Base-by-base conservation (phyloP, 2,888 invertebrate species). In the Chrysodeixis includens region DNA sequence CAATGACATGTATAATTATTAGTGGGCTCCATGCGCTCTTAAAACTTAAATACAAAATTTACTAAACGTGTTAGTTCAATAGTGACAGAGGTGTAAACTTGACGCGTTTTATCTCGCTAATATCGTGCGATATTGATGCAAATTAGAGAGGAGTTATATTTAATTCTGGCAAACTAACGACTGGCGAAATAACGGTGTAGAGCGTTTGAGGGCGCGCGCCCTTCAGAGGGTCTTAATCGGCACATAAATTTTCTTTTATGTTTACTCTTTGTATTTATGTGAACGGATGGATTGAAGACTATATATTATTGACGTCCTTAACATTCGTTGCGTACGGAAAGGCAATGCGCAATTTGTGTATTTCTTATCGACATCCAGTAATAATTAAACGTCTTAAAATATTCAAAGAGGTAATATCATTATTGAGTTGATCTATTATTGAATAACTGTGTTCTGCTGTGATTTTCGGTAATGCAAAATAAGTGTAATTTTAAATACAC, bases 181-280 rank as follows among this genome's bases (percentile, higher is more conserved):
- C 85, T 85, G 84, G 76, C 85, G 83, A 87, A 91, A 90, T 87
- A 91, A 87, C 87, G 88, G 86, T 82, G 81, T 76, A 85, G 87
- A 87, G 84, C 88, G 89, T 92, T 90, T 88, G 90, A 81, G 91
- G 90, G 59, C 72, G 71, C 49, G 81, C 81, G 86, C 87, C 89
- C 88, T 88, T 86, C 87, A 83, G 87, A 88, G 88, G 90, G 88
- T 87, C 88, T 89, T 90, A 90, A 92, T 89, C 91, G 91, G 87
- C 80, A 89, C 83, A 92, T 92, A 90, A 89, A 92, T 92, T 90
- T 88, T 86, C 85, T 90, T 92, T 90, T 90, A 90, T 91, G 88
- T 84, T 84, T 83, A 77, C 78, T 88, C 83, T 90, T 85, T 85
- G 82, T 90, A 49, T 20, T 49, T 49, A 86, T 84, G 87, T 84